Evolutionary conservation across 2,888 invertebrate genomes (phyloP), one percentile per base, ranked within the genome.

Genomic region (Elgonia sp.): DNA sequence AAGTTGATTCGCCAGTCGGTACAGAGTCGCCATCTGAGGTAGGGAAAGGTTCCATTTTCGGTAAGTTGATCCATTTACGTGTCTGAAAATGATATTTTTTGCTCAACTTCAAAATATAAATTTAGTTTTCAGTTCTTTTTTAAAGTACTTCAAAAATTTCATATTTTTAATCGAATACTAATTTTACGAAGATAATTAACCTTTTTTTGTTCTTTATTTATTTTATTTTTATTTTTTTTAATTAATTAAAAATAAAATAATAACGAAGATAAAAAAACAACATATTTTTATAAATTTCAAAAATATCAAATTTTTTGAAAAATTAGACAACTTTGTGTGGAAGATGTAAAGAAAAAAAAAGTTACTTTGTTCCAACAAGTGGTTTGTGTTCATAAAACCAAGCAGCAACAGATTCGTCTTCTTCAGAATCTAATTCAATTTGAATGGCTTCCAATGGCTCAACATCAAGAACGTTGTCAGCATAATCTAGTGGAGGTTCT

Each of bases 331-430:
- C 8, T 20, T 6, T 7, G 1, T 53, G 5, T n/a, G 7, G 53
- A n/a, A n/a, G n/a, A 16, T 10, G 20, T 20, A 57, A 20, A 57
- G 4, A 53, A 16, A 16, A 7, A 53, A 53, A n/a, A 62, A 62
- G 21, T 67, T 75, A 98, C 96, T 97, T 97, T 0, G 98, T 97
- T 80, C 98, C 99, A 73, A 98, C 96, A 39, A 99, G 95, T 5
- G 99, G 99, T 93, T 99, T 99, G 94, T 99, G 98, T 93, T 99
- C 99, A 94, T 99, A 99, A 94, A 99, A 98, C 99, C 99, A 99
- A 80, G 98, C 97, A n/a, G 96, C 96, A 0, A 99, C 97, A 9
- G 97, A 97, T 16, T 96, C 96, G 94, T 98, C 98, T 96, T 99
- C 99, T 84, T 99, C 99, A 0, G 97, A 96, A 94, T 99, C 99